Evolutionary conservation across 2,797 vertebrate genomes (phyloP), one percentile per base, ranked within the genome.

Genomic region (Gadopsis marmoratus): DNA sequence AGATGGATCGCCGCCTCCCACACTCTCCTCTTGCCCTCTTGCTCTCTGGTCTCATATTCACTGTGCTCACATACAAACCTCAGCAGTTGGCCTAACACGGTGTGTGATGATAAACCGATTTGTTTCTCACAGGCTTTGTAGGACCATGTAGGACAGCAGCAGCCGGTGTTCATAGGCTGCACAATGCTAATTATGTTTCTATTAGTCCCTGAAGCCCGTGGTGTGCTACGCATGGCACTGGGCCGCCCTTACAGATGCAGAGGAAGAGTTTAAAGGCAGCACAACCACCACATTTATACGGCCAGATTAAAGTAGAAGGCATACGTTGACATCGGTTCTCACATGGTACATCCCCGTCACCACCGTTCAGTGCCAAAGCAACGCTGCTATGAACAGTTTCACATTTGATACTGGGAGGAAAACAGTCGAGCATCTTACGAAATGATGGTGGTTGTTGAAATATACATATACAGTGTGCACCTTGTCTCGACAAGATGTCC

Each of bases 1-100:
- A 60, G 78, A 88, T 51, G 58, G 67, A 82, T 77, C 69, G 8
- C 43, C 7, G 3, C 12, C 61, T 7, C 53, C 51, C 50, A 3
- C 64, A 26, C 54, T 7, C 61, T 31, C 19, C 29, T 51, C 37
- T 11, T 7, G 12, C 12, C 14, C 37, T 67, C 41, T 8, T 37
- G 8, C 19, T 70, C 23, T 61, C 51, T 21, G 16, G 7, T 59
- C 37, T 60, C 35, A 33, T 12, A 5, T 23, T 5, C 47, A 14
- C 39, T 56, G 17, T 11, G 21, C 51, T 53, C 65, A 33, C 53
- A 37, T 33, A 16, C 0, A 37, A 41, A 58, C 12, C 23, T 41
- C 35, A 16, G 39, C 29, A 2, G 31, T 35, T 58, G 39, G 53
- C 4, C 14, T 0, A 3, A 35, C 69, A 3, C 45, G 11, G 9